Evolutionary conservation across 2,797 vertebrate species (phyloP).

Genomic region (Pipistrellus pipistrellus): DNA sequence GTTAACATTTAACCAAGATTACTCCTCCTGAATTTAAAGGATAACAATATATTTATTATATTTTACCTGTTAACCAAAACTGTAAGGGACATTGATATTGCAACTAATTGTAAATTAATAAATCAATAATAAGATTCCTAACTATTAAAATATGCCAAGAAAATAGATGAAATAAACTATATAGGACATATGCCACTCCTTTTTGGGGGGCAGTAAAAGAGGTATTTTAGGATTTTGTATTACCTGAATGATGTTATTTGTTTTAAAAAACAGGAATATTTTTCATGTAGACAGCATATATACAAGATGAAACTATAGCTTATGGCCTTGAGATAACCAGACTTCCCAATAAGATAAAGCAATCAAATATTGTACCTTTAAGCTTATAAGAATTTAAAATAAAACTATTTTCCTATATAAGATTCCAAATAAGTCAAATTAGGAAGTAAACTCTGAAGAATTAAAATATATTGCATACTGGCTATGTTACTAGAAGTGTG

Average conservation of each 20-base stretch:
- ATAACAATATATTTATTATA: slow-evolving; percentile 17
- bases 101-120: slow-evolving; percentile 28
- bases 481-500: not conserved
- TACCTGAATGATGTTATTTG: not conserved
- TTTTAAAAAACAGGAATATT: slow-evolving; percentile 29
- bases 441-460: slow-evolving; percentile 42
- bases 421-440: slow-evolving; percentile 52
- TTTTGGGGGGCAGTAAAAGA: not conserved
- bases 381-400: not conserved
- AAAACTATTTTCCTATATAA: slow-evolving; percentile 48
- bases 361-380: not conserved
- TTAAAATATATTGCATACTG: slow-evolving; percentile 29
- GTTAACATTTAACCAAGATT: slow-evolving; percentile 51
- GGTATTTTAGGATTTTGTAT: not conserved
- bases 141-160: slow-evolving; percentile 44
- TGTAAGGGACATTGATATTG: not conserved
- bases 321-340: not conserved
- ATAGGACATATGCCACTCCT: not conserved
- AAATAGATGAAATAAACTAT: not conserved
- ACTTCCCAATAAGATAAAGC: slow-evolving; percentile 26
- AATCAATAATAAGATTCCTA: slow-evolving; percentile 16
- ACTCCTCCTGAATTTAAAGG: slow-evolving; percentile 47
- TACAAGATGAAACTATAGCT: not conserved
- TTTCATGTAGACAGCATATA: not conserved
- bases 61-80: slow-evolving; percentile 48